Evolutionary conservation across 2,113 vertebrate species (phyloP).

Genomic region (Muntiacus reevesi): DNA sequence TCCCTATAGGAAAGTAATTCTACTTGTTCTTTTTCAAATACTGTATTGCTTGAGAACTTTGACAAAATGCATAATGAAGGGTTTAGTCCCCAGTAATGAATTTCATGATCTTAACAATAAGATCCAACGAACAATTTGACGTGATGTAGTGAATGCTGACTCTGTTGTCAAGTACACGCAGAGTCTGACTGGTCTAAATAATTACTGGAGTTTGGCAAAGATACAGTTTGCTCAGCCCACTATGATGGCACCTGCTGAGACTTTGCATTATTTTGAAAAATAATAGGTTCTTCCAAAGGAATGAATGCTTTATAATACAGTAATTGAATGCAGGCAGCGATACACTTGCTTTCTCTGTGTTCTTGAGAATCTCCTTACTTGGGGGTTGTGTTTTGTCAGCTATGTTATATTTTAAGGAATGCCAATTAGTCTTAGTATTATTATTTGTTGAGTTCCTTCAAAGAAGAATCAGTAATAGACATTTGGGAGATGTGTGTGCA

Average conservation of each 20-base stretch:
- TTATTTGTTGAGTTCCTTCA: conserved; percentile 47
- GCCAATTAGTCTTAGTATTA: background rate
- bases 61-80: conserved; percentile 58
- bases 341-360: conserved; percentile 64
- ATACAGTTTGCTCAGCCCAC: background rate
- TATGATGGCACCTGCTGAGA: conserved; percentile 69
- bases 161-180: conserved; percentile 4
- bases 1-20: conserved; percentile 56
- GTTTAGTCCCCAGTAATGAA: conserved; percentile 71
- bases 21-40: conserved; percentile 53
- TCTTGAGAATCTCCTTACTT: conserved; percentile 71
- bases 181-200: conserved; percentile 47
- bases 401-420: conserved; percentile 47
- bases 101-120: conserved; percentile 55
- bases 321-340: conserved; percentile 75
- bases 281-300: conserved; percentile 73
- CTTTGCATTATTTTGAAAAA: conserved; percentile 77
- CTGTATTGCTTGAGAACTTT: conserved; percentile 41
- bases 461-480: conserved; percentile 3
- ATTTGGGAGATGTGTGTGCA: background rate
- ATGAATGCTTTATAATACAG: conserved; percentile 45
- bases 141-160: background rate
- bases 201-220: conserved; percentile 50
- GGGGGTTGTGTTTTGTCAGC: conserved; percentile 61
- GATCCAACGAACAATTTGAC: conserved; percentile 54